Base-by-base conservation (phyloP, 2,797 vertebrate genomes). In the Emys orbicularis region DNA sequence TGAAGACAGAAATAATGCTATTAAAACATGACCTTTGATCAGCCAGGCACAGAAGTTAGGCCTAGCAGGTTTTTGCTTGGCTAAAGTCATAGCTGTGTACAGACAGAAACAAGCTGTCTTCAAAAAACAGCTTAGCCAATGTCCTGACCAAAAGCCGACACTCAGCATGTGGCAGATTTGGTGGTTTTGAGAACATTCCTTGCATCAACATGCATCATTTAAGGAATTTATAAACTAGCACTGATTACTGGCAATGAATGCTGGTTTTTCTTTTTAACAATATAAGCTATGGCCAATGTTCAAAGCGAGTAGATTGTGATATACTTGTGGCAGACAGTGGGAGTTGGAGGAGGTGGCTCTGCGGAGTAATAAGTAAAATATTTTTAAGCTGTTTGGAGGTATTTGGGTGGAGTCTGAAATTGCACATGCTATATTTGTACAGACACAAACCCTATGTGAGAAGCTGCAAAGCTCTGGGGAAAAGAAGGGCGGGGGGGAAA, bases 1-100 rank as follows among this genome's bases (percentile, higher is more conserved):
- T 50, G 88, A 95, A 96, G 93, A 79, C 91, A 84, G 86, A 96
- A 96, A 96, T 94, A 97, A 96, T 96, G 96, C 96, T 80, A 57
- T 91, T 83, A 91, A 95, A 97, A 97, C 93, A 97, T 3, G 97
- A 97, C 97, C 96, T 97, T 97, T 97, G 96, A 96, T 96, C 94
- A 96, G 53, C 92, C 96, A 97, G 95, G 94, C 97, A 94, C 80
- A 94, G 85, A 95, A 97, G 97, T 96, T 94, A 93, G 94, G 96
- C 86, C 95, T 96, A 92, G 81, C 96, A 97, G 95, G 93, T 95
- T 97, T 97, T 96, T 97, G 81, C 92, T 90, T 85, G 82, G 89
- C 83, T 94, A 90, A 97, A 94, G 90, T 52, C 83, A 86, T 96
- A 96, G 93, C 96, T 96, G 88, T 84, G 81, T 84, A 87, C 84